Conservation (phyloP, 2,888 invertebrate genomes). For the Melolontha melolontha region DNA sequence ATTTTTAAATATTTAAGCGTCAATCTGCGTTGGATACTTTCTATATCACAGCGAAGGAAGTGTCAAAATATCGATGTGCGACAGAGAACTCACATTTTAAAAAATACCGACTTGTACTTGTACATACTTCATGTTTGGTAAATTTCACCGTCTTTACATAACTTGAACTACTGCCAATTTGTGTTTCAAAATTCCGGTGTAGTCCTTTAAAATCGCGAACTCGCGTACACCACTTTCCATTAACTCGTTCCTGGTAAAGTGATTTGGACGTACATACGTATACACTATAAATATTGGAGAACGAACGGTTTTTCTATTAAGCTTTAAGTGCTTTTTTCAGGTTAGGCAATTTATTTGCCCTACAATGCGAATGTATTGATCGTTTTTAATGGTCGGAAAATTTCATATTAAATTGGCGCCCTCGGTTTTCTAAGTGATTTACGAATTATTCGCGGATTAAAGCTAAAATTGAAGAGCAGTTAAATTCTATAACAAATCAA, state of each 20-base stretch:
- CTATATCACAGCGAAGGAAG: conserved; percentile 3
- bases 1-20: conserved; percentile 33
- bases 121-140: not conserved
- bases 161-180: conserved; percentile 1
- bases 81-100: not conserved
- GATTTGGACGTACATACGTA: not conserved
- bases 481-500: no score
- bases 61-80: conserved; percentile 8
- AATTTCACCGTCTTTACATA: not conserved
- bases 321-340: conserved; percentile 21
- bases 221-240: no score
- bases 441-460: not conserved
- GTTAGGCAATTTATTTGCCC: conserved; percentile 16
- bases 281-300: conserved; percentile 11
- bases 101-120: not conserved
- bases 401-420: conserved; percentile 1
- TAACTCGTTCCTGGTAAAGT: no score
- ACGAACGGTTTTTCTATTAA: conserved; percentile 16
- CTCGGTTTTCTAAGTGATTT: conserved; percentile 4
- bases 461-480: no score
- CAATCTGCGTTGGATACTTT: conserved; percentile 13
- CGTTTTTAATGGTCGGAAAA: conserved; percentile 13
- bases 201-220: not conserved
- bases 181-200: not conserved
- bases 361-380: conserved; percentile 18